Conservation (phyloP, 1,140 invertebrate species). For the Himalopsyche phryganea region DNA sequence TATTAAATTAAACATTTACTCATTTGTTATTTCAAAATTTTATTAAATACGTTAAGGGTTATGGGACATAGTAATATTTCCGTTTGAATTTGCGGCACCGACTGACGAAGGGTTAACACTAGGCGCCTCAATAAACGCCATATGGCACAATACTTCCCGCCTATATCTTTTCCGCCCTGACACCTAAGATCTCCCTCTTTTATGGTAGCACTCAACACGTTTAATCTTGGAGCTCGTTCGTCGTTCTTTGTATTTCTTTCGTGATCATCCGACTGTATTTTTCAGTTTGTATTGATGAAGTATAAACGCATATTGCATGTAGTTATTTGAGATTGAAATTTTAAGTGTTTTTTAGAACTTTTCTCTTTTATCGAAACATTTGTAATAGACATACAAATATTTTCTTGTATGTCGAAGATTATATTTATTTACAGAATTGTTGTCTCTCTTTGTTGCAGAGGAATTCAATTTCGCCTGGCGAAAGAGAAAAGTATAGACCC, state of each 20-base stretch:
- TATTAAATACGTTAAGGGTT: too few species aligned
- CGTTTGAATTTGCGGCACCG: too few species aligned
- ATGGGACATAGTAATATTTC: too few species aligned
- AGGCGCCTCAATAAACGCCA: constrained; percentile 17
- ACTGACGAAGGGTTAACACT: neutral
- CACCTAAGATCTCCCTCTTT: constrained; percentile 15
- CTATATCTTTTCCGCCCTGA: constrained; percentile 14
- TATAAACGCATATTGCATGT: neutral
- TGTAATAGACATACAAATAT: too few species aligned
- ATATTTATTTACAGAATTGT: too few species aligned
- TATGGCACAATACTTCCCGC: constrained; percentile 16
- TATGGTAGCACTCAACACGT: constrained; percentile 32
- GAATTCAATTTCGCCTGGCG: constrained; percentile 83
- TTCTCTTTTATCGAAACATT: too few species aligned
- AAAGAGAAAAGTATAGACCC: constrained; percentile 79
- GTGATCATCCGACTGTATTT: constrained; percentile 36
- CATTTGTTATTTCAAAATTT: too few species aligned
- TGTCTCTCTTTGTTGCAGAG: constrained; percentile 61
- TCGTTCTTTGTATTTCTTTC: constrained; percentile 37
- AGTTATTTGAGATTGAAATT: neutral
- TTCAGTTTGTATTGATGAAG: too few species aligned
- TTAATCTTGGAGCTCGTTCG: constrained; percentile 27
- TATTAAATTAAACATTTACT: too few species aligned
- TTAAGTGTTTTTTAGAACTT: too few species aligned
- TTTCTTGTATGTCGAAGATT: too few species aligned